These are phyloP conservation scores for Garrulus glandarius DNA, from an alignment of 2,797 vertebrate genomes.

Conservation along the genomic window DNA sequence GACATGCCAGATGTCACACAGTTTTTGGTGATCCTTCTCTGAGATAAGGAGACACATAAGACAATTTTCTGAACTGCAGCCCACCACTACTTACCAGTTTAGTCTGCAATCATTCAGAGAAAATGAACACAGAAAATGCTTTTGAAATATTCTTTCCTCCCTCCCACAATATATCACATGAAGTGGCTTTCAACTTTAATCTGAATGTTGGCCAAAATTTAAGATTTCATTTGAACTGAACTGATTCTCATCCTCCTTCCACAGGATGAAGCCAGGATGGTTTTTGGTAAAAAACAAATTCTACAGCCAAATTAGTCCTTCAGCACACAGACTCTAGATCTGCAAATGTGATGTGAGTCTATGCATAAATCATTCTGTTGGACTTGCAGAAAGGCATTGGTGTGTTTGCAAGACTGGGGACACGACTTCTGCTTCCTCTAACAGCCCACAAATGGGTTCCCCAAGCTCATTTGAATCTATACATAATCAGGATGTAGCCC, in stretches of 20 bases:
- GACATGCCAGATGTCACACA: not conserved
- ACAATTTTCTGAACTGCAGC: not conserved
- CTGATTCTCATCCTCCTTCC: not conserved
- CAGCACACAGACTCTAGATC: not conserved
- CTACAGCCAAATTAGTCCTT: not conserved
- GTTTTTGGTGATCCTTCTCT: not conserved
- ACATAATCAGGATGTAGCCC: conserved; percentile 16
- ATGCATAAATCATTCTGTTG: not conserved
- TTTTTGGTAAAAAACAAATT: not conserved
- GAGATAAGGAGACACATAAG: not conserved
- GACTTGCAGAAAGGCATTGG: not conserved
- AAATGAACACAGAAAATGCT: not conserved
- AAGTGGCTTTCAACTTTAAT: not conserved
- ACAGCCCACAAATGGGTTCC: not conserved
- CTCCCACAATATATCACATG: not conserved
- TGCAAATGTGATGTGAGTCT: not conserved
- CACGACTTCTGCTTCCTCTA: not conserved
- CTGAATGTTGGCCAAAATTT: not conserved
- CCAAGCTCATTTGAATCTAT: conserved; percentile 17
- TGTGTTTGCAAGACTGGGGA: not conserved
- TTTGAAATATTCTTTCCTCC: not conserved
- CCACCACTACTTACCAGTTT: not conserved
- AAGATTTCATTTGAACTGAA: not conserved
- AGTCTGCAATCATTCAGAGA: not conserved
- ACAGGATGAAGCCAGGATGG: not conserved